Evolutionary conservation across 2,113 vertebrate genomes (phyloP).

Genomic region (Empidonax alnorum): DNA sequence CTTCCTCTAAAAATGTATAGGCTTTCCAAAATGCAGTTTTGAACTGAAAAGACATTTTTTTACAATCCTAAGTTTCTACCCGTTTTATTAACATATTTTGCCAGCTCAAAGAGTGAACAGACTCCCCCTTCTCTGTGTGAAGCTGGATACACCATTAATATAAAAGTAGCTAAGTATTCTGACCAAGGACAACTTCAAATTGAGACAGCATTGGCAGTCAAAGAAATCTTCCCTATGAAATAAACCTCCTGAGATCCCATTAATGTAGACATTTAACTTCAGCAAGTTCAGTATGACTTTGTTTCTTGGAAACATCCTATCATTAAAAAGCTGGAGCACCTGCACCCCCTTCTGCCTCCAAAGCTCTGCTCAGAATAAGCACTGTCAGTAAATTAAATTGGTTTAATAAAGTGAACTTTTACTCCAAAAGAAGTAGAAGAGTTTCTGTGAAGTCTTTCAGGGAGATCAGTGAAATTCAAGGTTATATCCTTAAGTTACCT

Average conservation of each 20-base stretch:
- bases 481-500: background rate
- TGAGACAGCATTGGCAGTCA: background rate
- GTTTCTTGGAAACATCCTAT: background rate
- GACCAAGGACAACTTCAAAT: background rate
- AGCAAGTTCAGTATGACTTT: background rate
- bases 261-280: background rate
- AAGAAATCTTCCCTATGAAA: background rate
- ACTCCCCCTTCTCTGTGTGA: background rate
- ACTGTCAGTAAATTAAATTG: background rate
- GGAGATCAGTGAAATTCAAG: background rate
- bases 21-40: background rate
- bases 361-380: background rate
- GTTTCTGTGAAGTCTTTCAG: background rate
- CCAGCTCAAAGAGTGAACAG: background rate
- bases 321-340: background rate
- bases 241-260: background rate
- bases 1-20: background rate
- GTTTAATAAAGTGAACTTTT: background rate
- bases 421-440: background rate
- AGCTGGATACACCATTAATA: background rate
- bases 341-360: background rate
- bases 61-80: background rate
- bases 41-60: background rate
- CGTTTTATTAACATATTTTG: background rate
- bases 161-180: background rate